Base-by-base conservation (phyloP, 1,140 invertebrate species). In the Rhopalosiphum padi region DNA sequence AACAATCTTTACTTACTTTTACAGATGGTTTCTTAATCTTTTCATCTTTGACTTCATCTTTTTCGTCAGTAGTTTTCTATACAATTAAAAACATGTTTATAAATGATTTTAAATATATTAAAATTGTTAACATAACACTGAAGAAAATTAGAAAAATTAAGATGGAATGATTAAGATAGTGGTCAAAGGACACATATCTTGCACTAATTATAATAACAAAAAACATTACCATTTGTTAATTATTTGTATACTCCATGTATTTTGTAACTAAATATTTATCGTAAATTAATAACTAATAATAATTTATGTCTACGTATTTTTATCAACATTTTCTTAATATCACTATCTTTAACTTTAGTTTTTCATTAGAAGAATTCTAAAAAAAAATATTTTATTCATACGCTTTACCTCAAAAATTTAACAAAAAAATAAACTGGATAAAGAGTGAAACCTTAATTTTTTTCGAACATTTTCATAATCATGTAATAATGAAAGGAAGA, bases 1-100 rank as follows among this genome's bases (percentile, higher is more conserved):
- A 21, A 77, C n/a, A 77, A n/a, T 77, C n/a, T 77, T n/a, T 77
- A 77, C 60, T n/a, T 77, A 77, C 60, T 77, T 77, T 77, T 77
- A 77, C 30, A 15, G 60, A 77, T 18, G 60, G 60, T 77, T 77
- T 77, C 60, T 77, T 77, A n/a, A 77, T 21, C n/a, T 77, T 77
- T 77, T 77, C 60, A 5, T 77, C 60, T n/a, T 77, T 77, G 5
- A 77, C 15, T 77, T 77, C 60, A 5, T n/a, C 60, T n/a, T 77
- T 77, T 77, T 77, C 60, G 30, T 35, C 15, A 18, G 30, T 30
- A 68, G 60, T 77, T 77, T 77, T 77, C 60, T 77, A 77, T 35
- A 77, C 15, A 77, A n/a, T n/a, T 77, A 68, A n/a, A n/a, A 77
- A n/a, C 15, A 21, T 15, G 15, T 77, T 77, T 35, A 77, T n/a